Evolutionary conservation across 2,888 invertebrate genomes (phyloP).

Genomic region (Andrena camellia): DNA sequence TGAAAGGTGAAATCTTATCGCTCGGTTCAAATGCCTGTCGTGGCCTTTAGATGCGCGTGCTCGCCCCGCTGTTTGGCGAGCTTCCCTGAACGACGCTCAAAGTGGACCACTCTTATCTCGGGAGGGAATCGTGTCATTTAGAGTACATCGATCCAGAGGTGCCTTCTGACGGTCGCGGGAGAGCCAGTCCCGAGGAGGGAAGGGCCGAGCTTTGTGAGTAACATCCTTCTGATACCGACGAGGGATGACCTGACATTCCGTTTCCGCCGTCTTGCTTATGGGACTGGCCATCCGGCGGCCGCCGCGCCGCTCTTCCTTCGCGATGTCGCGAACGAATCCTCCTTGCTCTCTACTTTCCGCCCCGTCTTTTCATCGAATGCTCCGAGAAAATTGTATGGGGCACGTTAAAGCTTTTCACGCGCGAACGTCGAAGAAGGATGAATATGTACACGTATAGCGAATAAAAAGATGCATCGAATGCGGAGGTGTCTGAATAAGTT

Average conservation of each 20-base stretch:
- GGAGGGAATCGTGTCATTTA: conserved; percentile 66
- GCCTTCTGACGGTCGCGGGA: conserved; percentile 29
- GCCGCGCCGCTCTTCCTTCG: background rate
- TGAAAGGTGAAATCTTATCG: conserved; percentile 62
- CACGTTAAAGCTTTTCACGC: conserved; percentile 4
- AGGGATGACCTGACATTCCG: conserved; percentile 35
- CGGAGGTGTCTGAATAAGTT: background rate
- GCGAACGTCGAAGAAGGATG: background rate
- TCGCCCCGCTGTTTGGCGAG: conserved; percentile 59
- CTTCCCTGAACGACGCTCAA: conserved; percentile 56
- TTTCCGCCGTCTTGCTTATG: conserved; percentile 9
- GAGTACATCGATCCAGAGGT: conserved; percentile 43
- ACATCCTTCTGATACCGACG: conserved; percentile 28
- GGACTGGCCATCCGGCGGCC: conserved; percentile 8
- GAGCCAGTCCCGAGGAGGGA: conserved; percentile 4
- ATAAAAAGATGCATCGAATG: background rate
- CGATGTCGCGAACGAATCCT: background rate
- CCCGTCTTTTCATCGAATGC: conserved; percentile 12
- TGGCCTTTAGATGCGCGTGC: conserved; percentile 53
- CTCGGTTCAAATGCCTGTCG: conserved; percentile 63
- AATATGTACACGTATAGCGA: background rate
- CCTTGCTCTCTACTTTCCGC: background rate
- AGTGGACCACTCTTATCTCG: conserved; percentile 66
- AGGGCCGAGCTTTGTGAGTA: conserved; percentile 22
- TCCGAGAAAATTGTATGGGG: background rate